phyloP scores from a whole-genome alignment of 2,888 invertebrate species.

The Cephus rjabovi region DNA sequence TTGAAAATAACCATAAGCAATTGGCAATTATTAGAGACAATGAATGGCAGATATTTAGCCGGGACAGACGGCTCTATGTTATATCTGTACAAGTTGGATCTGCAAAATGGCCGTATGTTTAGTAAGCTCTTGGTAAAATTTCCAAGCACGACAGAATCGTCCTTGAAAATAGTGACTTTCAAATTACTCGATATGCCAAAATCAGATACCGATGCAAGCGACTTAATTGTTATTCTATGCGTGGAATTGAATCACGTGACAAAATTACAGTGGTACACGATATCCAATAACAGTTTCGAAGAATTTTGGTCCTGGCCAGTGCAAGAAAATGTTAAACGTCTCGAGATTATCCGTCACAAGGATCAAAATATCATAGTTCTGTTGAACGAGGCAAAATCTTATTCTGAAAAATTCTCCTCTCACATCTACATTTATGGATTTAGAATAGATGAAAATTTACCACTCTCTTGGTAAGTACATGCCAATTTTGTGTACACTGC shows the following conservation, averaged over 20 bases:
- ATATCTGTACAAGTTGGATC: slow-evolving; percentile 34
- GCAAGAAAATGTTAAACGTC: slow-evolving; percentile 38
- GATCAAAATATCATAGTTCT: slow-evolving; percentile 49
- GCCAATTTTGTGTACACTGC: background rate
- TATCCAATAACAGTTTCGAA: slow-evolving; percentile 36
- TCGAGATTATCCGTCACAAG: slow-evolving; percentile 46
- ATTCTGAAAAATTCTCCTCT: slow-evolving; percentile 29
- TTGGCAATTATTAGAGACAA: slow-evolving; percentile 38
- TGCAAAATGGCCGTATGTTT: background rate
- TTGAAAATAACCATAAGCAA: slow-evolving; percentile 28
- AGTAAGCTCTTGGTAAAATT: background rate
- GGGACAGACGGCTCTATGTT: slow-evolving; percentile 25
- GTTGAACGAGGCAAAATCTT: slow-evolving; percentile 34
- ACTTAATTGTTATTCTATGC: slow-evolving; percentile 48
- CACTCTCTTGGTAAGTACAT: slow-evolving; percentile 54
- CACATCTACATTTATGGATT: slow-evolving; percentile 60
- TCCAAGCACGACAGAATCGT: background rate
- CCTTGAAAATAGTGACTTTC: slow-evolving; percentile 38
- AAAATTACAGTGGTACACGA: slow-evolving; percentile 55
- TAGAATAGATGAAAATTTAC: slow-evolving; percentile 34
- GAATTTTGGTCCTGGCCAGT: slow-evolving; percentile 48
- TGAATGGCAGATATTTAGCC: slow-evolving; percentile 35
- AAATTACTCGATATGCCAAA: slow-evolving; percentile 46
- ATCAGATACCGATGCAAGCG: slow-evolving; percentile 20
- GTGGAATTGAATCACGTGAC: slow-evolving; percentile 30